These are phyloP conservation scores for Aspidiotus rigidus DNA, from an alignment of 2,888 invertebrate species.

Conservation along the genomic window DNA sequence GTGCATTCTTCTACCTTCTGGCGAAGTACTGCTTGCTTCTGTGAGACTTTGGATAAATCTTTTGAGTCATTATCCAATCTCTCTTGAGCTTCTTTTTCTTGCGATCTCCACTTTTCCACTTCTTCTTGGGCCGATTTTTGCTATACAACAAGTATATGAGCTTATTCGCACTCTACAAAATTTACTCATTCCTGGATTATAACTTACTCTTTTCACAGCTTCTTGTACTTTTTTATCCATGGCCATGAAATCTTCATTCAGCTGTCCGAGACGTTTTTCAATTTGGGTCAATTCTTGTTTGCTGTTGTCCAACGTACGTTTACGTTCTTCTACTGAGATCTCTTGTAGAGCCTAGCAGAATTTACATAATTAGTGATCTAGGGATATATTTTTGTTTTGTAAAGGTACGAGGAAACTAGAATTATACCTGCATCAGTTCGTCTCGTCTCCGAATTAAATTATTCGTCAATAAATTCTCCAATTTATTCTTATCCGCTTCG, in stretches of 20 bases:
- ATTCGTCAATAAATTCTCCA: constrained; percentile 91
- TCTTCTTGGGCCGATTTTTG: constrained; percentile 37
- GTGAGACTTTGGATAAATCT: constrained; percentile 88
- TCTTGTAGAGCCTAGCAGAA: constrained; percentile 69
- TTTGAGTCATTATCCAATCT: constrained; percentile 92
- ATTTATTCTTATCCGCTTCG: constrained; percentile 92
- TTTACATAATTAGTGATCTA: too few species aligned
- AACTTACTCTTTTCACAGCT: constrained; percentile 51
- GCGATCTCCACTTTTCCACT: constrained; percentile 56
- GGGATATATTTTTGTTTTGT: too few species aligned
- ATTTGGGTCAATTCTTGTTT: constrained; percentile 68
- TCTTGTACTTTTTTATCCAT: constrained; percentile 71
- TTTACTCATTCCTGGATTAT: not conserved
- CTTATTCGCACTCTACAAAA: too few species aligned
- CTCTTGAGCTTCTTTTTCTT: constrained; percentile 86
- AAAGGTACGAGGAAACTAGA: too few species aligned
- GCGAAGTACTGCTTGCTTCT: constrained; percentile 82
- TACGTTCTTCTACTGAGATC: constrained; percentile 88
- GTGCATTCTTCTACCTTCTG: constrained; percentile 92
- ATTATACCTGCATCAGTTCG: constrained; percentile 59
- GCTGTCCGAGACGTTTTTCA: constrained; percentile 69
- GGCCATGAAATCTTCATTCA: constrained; percentile 67
- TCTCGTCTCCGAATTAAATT: constrained; percentile 87
- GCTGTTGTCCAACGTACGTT: constrained; percentile 74
- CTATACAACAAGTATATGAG: constrained; percentile 8